Conservation (phyloP, 1,140 invertebrate genomes). For the Myzus persicae region DNA sequence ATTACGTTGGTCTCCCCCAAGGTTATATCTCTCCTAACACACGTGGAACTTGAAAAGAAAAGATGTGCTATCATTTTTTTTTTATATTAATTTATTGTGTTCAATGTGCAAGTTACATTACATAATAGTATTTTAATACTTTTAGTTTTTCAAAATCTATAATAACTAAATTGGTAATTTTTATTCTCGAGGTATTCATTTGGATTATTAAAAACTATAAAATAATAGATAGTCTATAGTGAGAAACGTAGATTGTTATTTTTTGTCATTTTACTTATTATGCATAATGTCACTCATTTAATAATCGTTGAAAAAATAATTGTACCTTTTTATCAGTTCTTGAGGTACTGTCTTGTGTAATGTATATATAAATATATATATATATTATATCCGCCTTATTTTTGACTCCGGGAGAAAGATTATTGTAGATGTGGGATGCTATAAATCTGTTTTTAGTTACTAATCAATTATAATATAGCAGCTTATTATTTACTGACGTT, state of each 20-base stretch:
- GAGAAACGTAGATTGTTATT: neutral
- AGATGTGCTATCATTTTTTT: neutral
- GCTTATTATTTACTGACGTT: neutral
- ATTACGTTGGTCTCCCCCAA: slow-evolving; percentile 22
- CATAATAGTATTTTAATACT: neutral
- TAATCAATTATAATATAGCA: neutral
- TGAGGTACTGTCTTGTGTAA: neutral
- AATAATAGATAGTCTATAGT: neutral
- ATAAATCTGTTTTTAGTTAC: neutral
- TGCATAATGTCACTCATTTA: neutral
- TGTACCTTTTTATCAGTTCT: neutral
- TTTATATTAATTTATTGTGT: neutral
- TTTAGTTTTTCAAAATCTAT: neutral
- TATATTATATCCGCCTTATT: neutral
- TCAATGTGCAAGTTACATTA: neutral
- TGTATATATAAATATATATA: neutral
- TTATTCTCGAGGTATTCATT: neutral
- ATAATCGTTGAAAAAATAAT: too few species aligned
- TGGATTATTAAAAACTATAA: neutral
- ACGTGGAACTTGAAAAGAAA: neutral
- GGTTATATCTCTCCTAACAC: neutral
- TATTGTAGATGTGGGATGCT: neutral
- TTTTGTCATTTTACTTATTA: neutral
- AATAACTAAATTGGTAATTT: neutral
- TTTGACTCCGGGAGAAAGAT: neutral